These are phyloP conservation scores for Murina feae DNA, from an alignment of 2,113 vertebrate species.

Conservation along the genomic window DNA sequence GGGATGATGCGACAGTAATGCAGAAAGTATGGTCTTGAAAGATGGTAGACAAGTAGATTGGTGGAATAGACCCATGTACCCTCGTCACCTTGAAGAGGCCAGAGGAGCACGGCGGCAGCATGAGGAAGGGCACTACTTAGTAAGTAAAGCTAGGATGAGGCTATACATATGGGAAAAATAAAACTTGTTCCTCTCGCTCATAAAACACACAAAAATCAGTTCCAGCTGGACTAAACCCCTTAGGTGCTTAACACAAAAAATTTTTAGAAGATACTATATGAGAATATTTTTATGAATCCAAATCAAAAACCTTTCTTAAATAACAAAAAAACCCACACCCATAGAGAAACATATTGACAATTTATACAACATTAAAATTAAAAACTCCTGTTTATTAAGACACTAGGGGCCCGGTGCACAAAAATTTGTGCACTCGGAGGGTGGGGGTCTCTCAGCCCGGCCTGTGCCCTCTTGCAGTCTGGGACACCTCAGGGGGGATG, in stretches of 20 bases:
- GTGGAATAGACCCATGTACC: neutral
- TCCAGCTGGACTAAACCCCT: constrained; percentile 55
- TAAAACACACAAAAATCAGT: constrained; percentile 50
- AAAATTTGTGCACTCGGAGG: too few species aligned
- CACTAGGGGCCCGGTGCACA: too few species aligned
- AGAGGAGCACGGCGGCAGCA: neutral
- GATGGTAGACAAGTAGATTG: neutral
- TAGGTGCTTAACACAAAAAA: constrained; percentile 41
- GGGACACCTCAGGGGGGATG: too few species aligned
- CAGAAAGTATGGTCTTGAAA: constrained; percentile 11
- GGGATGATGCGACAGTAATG: constrained; percentile 28
- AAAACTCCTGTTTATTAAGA: constrained; percentile 56
- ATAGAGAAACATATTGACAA: constrained; percentile 23
- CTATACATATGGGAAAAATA: constrained; percentile 20
- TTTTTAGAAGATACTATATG: neutral
- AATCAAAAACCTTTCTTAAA: constrained; percentile 45
- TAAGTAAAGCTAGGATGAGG: constrained; percentile 10
- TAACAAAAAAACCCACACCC: neutral
- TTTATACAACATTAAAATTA: constrained; percentile 45
- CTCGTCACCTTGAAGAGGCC: neutral
- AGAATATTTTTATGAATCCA: constrained; percentile 48
- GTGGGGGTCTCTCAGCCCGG: too few species aligned
- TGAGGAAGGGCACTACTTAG: constrained; percentile 2
- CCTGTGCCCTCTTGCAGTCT: too few species aligned
- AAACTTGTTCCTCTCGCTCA: constrained; percentile 18